These are phyloP conservation scores for Acyrthosiphon pisum DNA, from an alignment of 1,140 invertebrate genomes.

Conservation along the genomic window DNA sequence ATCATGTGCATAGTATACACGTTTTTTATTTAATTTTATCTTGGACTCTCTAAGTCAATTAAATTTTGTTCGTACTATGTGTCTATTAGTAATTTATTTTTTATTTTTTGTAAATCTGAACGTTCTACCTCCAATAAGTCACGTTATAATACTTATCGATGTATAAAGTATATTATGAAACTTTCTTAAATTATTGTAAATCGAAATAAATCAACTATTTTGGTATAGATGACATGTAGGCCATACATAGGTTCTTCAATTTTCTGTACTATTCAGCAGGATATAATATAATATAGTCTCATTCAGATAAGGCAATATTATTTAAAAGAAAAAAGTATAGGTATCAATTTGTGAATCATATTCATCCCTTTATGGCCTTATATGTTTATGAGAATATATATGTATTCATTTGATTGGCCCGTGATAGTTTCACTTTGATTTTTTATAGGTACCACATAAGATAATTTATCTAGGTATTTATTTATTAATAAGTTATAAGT, in stretches of 20 bases:
- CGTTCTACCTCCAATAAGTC: not conserved
- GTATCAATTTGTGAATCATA: not conserved
- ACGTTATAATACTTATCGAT: not conserved
- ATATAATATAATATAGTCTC: not conserved
- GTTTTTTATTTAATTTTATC: slow-evolving; percentile 3
- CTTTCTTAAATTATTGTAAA: not conserved
- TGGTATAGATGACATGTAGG: not conserved
- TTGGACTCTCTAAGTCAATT: not conserved
- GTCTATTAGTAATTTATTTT: not conserved
- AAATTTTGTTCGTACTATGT: not conserved
- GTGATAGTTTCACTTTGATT: slow-evolving; percentile 32
- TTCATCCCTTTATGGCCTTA: too few species aligned
- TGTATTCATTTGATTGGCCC: not conserved
- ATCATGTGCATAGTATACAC: not conserved
- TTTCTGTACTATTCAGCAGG: not conserved
- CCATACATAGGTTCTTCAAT: not conserved
- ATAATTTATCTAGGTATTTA: not conserved
- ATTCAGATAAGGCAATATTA: not conserved
- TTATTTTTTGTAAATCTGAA: not conserved
- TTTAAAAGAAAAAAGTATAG: not conserved
- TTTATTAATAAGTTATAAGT: not conserved
- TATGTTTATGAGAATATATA: not conserved
- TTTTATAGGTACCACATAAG: not conserved
- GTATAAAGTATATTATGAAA: not conserved
- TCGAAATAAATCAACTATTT: not conserved